These are phyloP conservation scores for Tetragonisca angustula DNA, from an alignment of 2,888 invertebrate species.

Conservation along the genomic window DNA sequence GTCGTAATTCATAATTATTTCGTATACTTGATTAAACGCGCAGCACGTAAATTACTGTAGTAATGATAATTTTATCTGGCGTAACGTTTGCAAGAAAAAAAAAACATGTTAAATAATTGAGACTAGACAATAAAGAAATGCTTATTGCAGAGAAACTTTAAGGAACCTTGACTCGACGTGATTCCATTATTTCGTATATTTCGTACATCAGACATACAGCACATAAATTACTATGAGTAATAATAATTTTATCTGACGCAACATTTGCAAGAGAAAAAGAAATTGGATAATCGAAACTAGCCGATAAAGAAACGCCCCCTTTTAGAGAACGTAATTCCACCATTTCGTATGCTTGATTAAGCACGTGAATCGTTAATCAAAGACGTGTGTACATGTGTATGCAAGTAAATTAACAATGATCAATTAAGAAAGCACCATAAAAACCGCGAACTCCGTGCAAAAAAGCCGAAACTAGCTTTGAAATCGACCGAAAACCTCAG, in stretches of 20 bases:
- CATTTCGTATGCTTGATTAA: background rate
- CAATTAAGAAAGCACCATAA: background rate
- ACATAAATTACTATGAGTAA: too few species aligned
- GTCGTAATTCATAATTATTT: too few species aligned
- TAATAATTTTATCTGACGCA: background rate
- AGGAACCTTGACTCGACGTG: background rate
- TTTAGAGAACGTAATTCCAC: background rate
- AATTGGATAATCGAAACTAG: background rate
- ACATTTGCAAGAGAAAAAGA: background rate
- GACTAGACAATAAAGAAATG: background rate
- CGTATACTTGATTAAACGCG: too few species aligned
- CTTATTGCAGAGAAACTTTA: background rate
- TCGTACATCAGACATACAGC: too few species aligned
- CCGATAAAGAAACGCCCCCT: background rate
- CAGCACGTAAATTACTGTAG: too few species aligned
- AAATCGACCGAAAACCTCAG: background rate
- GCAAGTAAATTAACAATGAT: background rate
- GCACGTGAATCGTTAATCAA: too few species aligned
- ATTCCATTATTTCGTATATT: too few species aligned
- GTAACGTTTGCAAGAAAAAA: background rate
- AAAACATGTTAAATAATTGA: background rate
- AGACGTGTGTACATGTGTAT: too few species aligned
- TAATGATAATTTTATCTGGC: background rate
- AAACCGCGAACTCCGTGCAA: background rate
- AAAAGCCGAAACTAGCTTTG: background rate